Percentiles rank a stretch among this genome's conserved stretches.
phyloP scores from a whole-genome alignment of 2,797 vertebrate genomes.

The Australoheros facetus region DNA sequence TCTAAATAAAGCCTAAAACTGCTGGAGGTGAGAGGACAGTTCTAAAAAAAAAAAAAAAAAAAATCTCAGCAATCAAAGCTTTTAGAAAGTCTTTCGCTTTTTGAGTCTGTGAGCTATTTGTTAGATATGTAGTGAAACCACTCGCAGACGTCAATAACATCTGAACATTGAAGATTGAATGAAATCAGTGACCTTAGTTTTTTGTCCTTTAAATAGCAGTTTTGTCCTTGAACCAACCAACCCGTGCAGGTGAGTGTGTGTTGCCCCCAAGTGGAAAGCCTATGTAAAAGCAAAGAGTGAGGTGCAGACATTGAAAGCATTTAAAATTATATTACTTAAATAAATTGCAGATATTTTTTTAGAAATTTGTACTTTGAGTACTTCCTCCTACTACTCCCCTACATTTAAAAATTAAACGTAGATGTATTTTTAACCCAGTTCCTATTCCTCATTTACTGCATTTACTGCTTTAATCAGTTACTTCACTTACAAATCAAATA shows the following conservation, averaged over 20 bases:
- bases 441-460: background rate
- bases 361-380: background rate
- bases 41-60: background rate
- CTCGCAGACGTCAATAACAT: background rate
- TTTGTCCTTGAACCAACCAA: slow-evolving; percentile 62
- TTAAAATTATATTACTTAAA: background rate
- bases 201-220: slow-evolving; percentile 41
- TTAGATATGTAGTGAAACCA: background rate
- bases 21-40: slow-evolving; percentile 26
- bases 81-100: slow-evolving; percentile 3
- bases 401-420: background rate
- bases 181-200: background rate
- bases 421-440: background rate
- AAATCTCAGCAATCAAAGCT: background rate
- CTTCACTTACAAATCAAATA: background rate
- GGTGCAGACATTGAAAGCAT: background rate
- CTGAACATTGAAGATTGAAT: background rate
- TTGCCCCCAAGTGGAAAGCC: slow-evolving; percentile 62
- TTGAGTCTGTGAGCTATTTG: background rate
- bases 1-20: slow-evolving; percentile 63
- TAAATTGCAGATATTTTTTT: no score
- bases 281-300: slow-evolving; percentile 1
- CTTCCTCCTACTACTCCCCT: background rate
- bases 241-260: slow-evolving; percentile 42
- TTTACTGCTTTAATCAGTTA: background rate